Evolutionary conservation across 2,797 vertebrate species (phyloP), one percentile per base, ranked within the genome.

Genomic region (Aphelocoma californica): DNA sequence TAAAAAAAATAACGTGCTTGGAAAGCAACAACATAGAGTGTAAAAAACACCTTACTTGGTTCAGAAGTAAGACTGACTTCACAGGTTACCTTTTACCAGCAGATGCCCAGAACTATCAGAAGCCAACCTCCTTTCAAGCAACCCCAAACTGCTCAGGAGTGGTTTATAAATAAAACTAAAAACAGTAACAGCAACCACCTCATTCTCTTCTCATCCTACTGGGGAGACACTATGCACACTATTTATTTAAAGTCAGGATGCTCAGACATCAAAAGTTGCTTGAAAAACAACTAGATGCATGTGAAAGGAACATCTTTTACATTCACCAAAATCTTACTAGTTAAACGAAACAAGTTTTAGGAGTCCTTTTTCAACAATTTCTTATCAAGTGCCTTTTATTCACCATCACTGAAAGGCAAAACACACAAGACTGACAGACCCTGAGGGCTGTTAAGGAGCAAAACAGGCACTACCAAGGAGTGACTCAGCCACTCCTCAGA

Each of bases 71-170:
- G 36, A 36, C 13, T 19, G 36, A 75, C 26, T 62, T 51, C 40
- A 74, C 11, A 81, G n/a, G 24, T 69, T 20, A 50, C 65, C 57
- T 71, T 34, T 42, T n/a, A 47, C 40, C 36, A 77, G 70, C 71
- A 77, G 47, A 48, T 1, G 16, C 7, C 20, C 12, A 40, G 40
- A 93, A 67, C 29, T 40, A 77, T 2, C 3, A 45, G 38, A 20
- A 32, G 28, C 25, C 0, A 2, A 40, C 6, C 18, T 81, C 62
- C 32, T 78, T 89, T 51, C 64, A 58, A 65, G 65, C 0, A 0
- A 81, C 38, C 32, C 32, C 31, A 50, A 47, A 83, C 28, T 32
- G 40, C 82, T 58, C 38, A 56, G 10, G 2, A 62, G 8, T 25
- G 16, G 29, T 38, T 89, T 53, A 47, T 32, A 92, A 58, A 79